Evolutionary conservation across 2,888 invertebrate species (phyloP), one percentile per base, ranked within the genome.

Genomic region (Nephrotoma flavescens): DNA sequence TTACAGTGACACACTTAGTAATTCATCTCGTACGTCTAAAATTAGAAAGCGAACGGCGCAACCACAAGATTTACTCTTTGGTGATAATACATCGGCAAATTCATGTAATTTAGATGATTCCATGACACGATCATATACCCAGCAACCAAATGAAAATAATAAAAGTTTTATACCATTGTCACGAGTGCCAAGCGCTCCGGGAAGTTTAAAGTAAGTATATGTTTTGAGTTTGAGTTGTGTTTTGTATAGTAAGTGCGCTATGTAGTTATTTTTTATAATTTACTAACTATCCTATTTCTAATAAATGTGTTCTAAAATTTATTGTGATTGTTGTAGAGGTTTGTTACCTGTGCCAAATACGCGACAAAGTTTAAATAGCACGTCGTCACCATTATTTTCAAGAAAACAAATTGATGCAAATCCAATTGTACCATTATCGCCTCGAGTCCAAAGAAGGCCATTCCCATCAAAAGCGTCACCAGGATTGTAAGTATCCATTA

Each of bases 141-240:
- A 89, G 87, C 89, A 89, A 52, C 84, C 84, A 42, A 89, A 89
- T 87, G 87, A 88, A 19, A 87, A 87, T 15, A 86, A 88, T 44
- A 88, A 89, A 41, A 89, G 89, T 87, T 89, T 90, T 87, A 89
- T 90, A 88, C 94, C 90, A 89, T 92, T 92, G 89, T 94, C 92
- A 89, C 93, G 93, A 91, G 93, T 96, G 87, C 96, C 96, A 88
- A 96, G 95, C 90, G 95, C 96, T 83, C 95, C 96, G 5, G 95
- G 95, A 88, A 95, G 95, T 88, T 93, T 96, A 88, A 94, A 95
- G 96, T 96, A 92, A 92, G 91, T 91, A 4, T 19, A 47, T 44
- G 12, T 44, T 85, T 85, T 85, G 15, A 85, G 41, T 71, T 86
- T 86, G 87, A 87, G 15, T 7, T 86, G 87, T 86, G 41, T 41